Conservation (phyloP, 2,797 vertebrate species). For the Aeoliscus strigatus region DNA sequence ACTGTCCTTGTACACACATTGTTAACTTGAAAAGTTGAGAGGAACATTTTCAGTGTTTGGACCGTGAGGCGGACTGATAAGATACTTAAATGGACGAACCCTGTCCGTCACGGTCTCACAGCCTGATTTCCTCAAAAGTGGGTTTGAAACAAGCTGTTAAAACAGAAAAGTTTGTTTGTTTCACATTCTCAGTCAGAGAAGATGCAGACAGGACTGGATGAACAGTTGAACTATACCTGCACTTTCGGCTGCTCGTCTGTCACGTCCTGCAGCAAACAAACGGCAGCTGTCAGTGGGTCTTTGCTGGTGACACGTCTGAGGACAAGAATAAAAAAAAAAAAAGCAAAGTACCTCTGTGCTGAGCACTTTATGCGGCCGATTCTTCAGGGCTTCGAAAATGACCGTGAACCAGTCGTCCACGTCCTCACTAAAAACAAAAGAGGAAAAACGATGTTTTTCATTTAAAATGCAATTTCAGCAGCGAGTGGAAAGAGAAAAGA, state of each 20-base stretch:
- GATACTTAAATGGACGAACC: conserved; percentile 29
- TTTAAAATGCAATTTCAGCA: conserved; percentile 38
- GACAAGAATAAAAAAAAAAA: background rate
- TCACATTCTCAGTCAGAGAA: too few species aligned
- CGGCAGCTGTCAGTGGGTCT: background rate
- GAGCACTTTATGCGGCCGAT: conserved; percentile 32
- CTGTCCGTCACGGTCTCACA: background rate
- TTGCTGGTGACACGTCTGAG: fast-evolving
- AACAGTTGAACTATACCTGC: conserved; percentile 10
- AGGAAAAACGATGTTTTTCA: conserved; percentile 17
- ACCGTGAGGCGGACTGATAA: too few species aligned
- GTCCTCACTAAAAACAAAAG: conserved; percentile 50
- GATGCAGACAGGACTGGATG: too few species aligned
- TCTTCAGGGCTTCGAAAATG: conserved; percentile 52
- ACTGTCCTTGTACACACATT: too few species aligned
- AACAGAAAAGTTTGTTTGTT: conserved; percentile 17
- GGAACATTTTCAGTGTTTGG: too few species aligned
- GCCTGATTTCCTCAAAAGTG: background rate
- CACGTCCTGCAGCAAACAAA: conserved; percentile 22
- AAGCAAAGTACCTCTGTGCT: conserved; percentile 40
- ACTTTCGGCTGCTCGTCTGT: conserved; percentile 26
- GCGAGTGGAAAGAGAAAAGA: conserved; percentile 14
- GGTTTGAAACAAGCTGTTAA: conserved; percentile 39
- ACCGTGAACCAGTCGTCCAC: conserved; percentile 61
- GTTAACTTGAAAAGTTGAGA: too few species aligned